Conservation (phyloP, 2,113 vertebrate genomes). For the Pipa parva region DNA sequence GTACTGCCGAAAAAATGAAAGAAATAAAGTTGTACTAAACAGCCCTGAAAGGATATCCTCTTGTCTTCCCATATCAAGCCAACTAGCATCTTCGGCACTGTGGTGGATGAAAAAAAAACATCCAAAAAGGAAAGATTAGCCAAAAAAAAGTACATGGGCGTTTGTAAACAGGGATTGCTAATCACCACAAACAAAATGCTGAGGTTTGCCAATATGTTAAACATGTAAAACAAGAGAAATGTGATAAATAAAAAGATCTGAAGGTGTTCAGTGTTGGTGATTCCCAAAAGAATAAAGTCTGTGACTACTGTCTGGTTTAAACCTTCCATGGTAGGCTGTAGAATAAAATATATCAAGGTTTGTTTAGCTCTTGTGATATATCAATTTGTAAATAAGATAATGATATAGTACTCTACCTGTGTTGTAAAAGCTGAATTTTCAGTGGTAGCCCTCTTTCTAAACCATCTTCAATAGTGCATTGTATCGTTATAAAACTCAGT, state of each 20-base stretch:
- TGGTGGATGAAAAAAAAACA: neutral
- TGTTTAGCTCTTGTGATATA: too few species aligned
- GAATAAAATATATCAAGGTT: neutral
- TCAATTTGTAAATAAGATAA: neutral
- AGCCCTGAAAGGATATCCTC: neutral
- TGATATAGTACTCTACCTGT: neutral
- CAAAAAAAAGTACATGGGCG: conserved; percentile 12
- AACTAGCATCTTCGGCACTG: conserved; percentile 4
- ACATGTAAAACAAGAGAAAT: neutral
- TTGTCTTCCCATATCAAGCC: neutral
- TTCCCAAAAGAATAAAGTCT: conserved; percentile 9
- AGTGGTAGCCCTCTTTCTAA: too few species aligned
- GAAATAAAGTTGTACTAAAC: conserved; percentile 17
- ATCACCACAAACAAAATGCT: conserved; percentile 1
- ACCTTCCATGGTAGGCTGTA: neutral
- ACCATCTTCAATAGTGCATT: too few species aligned
- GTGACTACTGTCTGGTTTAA: neutral
- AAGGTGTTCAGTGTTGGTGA: neutral
- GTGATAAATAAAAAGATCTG: neutral
- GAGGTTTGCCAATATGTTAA: neutral
- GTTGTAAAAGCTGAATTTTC: neutral
- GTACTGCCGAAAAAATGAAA: conserved; percentile 3
- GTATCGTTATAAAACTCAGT: too few species aligned
- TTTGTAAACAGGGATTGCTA: neutral
- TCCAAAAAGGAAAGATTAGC: conserved; percentile 20